Conservation (phyloP, 2,888 invertebrate genomes). For the Hypomecis atomaria region DNA sequence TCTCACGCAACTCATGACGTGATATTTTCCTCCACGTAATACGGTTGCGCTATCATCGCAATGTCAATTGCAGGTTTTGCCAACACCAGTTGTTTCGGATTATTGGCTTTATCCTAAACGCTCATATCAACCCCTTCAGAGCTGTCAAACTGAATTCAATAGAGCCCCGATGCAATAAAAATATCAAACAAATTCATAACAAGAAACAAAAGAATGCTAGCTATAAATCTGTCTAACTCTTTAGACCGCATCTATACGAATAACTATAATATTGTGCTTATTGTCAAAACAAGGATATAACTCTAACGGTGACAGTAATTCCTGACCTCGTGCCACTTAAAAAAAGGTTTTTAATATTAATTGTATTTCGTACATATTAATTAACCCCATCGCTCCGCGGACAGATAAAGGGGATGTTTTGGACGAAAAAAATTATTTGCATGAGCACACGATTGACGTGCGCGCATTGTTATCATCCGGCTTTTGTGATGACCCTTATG, state of each 20-base stretch:
- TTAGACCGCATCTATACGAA: slow-evolving; percentile 68
- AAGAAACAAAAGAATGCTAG: slow-evolving; percentile 69
- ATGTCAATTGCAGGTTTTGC: slow-evolving; percentile 80
- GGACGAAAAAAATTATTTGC: slow-evolving; percentile 82
- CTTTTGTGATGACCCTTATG: slow-evolving; percentile 85
- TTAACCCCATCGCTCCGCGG: slow-evolving; percentile 80
- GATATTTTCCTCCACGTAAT: slow-evolving; percentile 35
- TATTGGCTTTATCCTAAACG: slow-evolving; percentile 81
- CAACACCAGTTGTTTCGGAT: slow-evolving; percentile 81
- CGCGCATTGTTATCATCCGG: slow-evolving; percentile 82
- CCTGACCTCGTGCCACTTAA: slow-evolving; percentile 78
- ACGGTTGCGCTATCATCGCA: slow-evolving; percentile 70
- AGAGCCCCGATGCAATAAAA: slow-evolving; percentile 67
- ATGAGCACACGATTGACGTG: slow-evolving; percentile 84
- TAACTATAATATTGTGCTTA: slow-evolving; percentile 51
- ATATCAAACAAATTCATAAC: slow-evolving; percentile 70
- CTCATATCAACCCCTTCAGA: slow-evolving; percentile 83
- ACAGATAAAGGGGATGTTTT: slow-evolving; percentile 82
- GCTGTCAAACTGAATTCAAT: slow-evolving; percentile 81
- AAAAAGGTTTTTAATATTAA: slow-evolving; percentile 78
- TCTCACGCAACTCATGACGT: slow-evolving; percentile 13
- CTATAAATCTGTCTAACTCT: slow-evolving; percentile 76
- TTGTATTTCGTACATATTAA: slow-evolving; percentile 82
- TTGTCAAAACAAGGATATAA: slow-evolving; percentile 80
- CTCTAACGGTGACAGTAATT: slow-evolving; percentile 80